These are phyloP conservation scores for Tenthredo scrophulariae DNA, from an alignment of 2,888 invertebrate genomes.

Conservation along the genomic window DNA sequence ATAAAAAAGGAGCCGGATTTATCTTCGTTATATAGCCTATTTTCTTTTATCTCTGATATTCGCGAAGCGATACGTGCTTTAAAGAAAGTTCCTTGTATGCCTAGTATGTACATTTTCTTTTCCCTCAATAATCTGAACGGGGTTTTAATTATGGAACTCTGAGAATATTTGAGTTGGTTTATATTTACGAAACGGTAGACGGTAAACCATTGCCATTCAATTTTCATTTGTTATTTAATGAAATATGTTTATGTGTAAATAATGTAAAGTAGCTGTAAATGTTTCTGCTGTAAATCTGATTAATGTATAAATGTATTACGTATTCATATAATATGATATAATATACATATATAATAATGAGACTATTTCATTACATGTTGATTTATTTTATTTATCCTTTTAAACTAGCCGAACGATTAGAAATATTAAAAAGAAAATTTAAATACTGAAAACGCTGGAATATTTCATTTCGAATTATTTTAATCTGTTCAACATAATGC, in stretches of 20 bases:
- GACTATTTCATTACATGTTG: background rate
- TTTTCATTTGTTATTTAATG: constrained; percentile 59
- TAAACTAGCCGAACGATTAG: background rate
- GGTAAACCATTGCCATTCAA: constrained; percentile 44
- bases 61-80: background rate
- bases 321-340: constrained; percentile 56
- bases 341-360: constrained; percentile 17
- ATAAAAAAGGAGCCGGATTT: background rate
- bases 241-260: constrained; percentile 60
- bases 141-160: background rate
- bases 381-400: background rate
- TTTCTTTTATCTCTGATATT: background rate
- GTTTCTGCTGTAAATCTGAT: constrained; percentile 63
- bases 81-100: background rate
- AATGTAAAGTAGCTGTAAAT: constrained; percentile 64
- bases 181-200: constrained; percentile 45
- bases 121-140: background rate
- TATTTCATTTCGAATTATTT: constrained; percentile 20
- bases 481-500: background rate
- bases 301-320: constrained; percentile 63
- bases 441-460: background rate
- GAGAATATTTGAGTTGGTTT: constrained; percentile 6
- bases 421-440: background rate
- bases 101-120: background rate
- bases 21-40: background rate